phyloP scores from a whole-genome alignment of 2,888 invertebrate genomes.

The Trissolcus japonicus region DNA sequence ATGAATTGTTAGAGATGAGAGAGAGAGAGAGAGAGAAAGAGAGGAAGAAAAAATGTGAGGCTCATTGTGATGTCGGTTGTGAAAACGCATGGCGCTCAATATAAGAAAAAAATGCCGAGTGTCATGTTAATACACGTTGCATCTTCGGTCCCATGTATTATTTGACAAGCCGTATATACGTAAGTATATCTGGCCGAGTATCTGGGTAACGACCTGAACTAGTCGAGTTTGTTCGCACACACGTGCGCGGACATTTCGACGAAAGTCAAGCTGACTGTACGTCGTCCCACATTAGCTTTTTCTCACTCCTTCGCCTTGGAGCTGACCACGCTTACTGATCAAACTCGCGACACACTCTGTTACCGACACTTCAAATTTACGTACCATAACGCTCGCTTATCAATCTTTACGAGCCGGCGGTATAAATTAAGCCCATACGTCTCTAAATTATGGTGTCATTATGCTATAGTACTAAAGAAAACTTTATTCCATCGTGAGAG shows the following conservation, averaged over 20 bases:
- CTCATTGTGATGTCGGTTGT: slow-evolving; percentile 27
- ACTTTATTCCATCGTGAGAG: slow-evolving; percentile 35
- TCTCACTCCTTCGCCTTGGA: slow-evolving; percentile 63
- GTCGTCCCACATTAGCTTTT: slow-evolving; percentile 64
- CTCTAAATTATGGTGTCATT: slow-evolving; percentile 40
- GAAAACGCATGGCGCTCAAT: slow-evolving; percentile 10
- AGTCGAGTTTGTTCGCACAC: slow-evolving; percentile 61
- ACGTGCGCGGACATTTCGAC: slow-evolving; percentile 61
- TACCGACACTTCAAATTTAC: slow-evolving; percentile 54
- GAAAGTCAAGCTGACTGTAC: slow-evolving; percentile 53
- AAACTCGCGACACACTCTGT: slow-evolving; percentile 59
- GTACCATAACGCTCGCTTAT: slow-evolving; percentile 54
- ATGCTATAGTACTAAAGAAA: slow-evolving; percentile 17
- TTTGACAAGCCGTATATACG: slow-evolving; percentile 26
- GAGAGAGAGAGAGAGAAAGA: background rate
- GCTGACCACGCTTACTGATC: slow-evolving; percentile 62
- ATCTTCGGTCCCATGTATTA: slow-evolving; percentile 32
- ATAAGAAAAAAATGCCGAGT: slow-evolving; percentile 13
- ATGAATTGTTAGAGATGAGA: slow-evolving; percentile 20
- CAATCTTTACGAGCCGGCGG: slow-evolving; percentile 33
- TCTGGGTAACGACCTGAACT: slow-evolving; percentile 68
- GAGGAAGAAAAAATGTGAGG: slow-evolving; percentile 11
- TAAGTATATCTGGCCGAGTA: slow-evolving; percentile 59
- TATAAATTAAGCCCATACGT: slow-evolving; percentile 40
- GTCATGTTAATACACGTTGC: slow-evolving; percentile 30